Percentiles rank a stretch among this genome's conserved stretches.
These are phyloP conservation scores for Podarcis cretensis DNA, from an alignment of 2,113 vertebrate species.

Conservation along the genomic window DNA sequence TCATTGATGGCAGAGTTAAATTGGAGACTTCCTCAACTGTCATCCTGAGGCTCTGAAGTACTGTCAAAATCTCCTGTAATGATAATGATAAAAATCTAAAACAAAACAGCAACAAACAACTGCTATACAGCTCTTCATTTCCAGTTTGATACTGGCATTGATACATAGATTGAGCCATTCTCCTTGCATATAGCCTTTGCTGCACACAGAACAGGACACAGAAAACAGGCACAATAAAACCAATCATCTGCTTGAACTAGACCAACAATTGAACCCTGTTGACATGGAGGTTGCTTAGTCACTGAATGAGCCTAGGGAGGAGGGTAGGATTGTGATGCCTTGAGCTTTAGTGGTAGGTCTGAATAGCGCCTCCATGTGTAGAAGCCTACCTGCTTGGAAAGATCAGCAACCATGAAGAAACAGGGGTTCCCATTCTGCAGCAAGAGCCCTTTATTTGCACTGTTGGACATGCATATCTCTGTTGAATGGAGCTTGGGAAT, in stretches of 20 bases:
- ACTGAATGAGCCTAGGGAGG: not conserved
- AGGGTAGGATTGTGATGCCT: not conserved
- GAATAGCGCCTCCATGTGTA: not conserved
- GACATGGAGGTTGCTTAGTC: not conserved
- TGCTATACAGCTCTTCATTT: not conserved
- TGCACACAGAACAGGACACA: not conserved
- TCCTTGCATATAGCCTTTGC: not conserved
- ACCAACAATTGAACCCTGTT: not conserved
- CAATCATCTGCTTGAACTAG: not conserved
- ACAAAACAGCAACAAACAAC: not conserved
- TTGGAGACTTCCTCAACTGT: not conserved
- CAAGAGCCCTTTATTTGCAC: not conserved
- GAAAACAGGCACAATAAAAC: not conserved
- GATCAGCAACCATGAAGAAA: not conserved
- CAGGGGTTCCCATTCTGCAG: not conserved
- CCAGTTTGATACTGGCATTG: not conserved
- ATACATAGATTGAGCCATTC: not conserved
- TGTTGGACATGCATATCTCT: not conserved
- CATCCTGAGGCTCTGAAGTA: not conserved
- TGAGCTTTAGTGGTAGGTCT: not conserved
- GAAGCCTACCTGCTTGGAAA: not conserved
- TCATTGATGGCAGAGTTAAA: slow-evolving; percentile 2
- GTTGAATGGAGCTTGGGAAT: not conserved
- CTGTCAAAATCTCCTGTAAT: not conserved
- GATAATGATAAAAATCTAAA: not conserved